These are phyloP conservation scores for Lampropteryx suffumata DNA, from an alignment of 2,888 invertebrate species.

Conservation along the genomic window DNA sequence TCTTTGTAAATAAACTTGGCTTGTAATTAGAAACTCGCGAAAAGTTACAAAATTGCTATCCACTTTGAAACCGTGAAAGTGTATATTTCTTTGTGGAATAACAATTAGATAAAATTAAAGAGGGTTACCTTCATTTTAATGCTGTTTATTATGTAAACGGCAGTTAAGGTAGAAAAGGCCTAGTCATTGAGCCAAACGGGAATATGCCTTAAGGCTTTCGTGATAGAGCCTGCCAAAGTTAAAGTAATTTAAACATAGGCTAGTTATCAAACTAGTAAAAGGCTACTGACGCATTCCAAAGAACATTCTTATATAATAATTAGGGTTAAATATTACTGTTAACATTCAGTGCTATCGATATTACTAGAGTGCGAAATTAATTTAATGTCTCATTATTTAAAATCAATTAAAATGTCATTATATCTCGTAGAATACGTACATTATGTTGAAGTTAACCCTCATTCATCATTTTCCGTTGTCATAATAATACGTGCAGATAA, in stretches of 20 bases:
- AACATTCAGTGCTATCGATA: too few relatives aligned
- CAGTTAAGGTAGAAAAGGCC: neutral
- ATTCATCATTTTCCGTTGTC: constrained; percentile 11
- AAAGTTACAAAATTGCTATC: constrained; percentile 32
- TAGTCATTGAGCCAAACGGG: neutral
- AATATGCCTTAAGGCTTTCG: neutral
- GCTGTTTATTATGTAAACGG: constrained; percentile 10
- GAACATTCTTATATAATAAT: too few relatives aligned
- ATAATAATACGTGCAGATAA: constrained; percentile 19
- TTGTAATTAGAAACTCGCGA: constrained; percentile 34
- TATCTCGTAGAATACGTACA: neutral
- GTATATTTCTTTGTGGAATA: constrained; percentile 20
- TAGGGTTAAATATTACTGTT: too few relatives aligned
- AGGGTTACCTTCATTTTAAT: constrained; percentile 10
- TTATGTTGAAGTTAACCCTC: neutral
- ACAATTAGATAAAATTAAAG: constrained; percentile 21
- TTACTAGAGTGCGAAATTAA: too few relatives aligned
- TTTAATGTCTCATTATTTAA: too few relatives aligned
- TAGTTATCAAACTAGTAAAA: too few relatives aligned
- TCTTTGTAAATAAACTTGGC: constrained; percentile 37
- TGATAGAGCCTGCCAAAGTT: too few relatives aligned
- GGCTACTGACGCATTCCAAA: too few relatives aligned
- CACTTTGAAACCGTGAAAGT: constrained; percentile 27
- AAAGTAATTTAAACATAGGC: too few relatives aligned
- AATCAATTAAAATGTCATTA: too few relatives aligned